Conservation (phyloP, 2,888 invertebrate species). For the Himalopsyche kuldschensis region DNA sequence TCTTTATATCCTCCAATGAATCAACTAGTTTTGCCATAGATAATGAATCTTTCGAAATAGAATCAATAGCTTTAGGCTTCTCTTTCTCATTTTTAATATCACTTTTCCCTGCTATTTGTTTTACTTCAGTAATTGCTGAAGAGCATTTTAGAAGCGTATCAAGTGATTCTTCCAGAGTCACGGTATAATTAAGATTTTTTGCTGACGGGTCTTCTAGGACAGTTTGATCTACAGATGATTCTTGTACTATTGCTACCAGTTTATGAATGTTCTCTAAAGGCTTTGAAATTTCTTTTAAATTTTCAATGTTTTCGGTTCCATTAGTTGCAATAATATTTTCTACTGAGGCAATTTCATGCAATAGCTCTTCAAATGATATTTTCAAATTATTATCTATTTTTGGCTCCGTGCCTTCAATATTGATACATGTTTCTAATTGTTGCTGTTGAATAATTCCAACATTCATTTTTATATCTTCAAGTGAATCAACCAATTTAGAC, state of each 20-base stretch:
- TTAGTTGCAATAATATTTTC: constrained; percentile 19
- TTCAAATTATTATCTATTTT: background rate
- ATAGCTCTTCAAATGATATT: constrained; percentile 40
- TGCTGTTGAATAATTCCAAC: constrained; percentile 41
- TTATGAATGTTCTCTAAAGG: background rate
- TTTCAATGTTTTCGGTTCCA: background rate
- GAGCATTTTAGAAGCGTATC: background rate
- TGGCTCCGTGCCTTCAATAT: background rate
- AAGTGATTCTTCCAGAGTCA: background rate
- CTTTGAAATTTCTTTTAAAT: background rate
- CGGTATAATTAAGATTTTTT: background rate
- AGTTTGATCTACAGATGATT: background rate
- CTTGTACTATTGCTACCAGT: constrained; percentile 18
- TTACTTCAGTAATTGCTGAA: too few relatives aligned
- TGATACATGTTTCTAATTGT: constrained; percentile 16
- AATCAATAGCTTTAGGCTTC: too few relatives aligned
- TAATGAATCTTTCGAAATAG: too few relatives aligned
- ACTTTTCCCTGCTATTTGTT: too few relatives aligned
- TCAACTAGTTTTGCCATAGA: background rate
- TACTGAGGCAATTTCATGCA: constrained; percentile 41
- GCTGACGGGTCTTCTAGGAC: background rate
- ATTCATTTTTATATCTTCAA: constrained; percentile 24
- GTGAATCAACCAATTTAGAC: background rate
- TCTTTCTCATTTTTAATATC: too few relatives aligned
- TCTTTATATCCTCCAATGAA: constrained; percentile 20